Percentiles rank a stretch among this genome's conserved stretches.
phyloP scores from a whole-genome alignment of 1,140 invertebrate species.

The Ooceraea biroi region DNA sequence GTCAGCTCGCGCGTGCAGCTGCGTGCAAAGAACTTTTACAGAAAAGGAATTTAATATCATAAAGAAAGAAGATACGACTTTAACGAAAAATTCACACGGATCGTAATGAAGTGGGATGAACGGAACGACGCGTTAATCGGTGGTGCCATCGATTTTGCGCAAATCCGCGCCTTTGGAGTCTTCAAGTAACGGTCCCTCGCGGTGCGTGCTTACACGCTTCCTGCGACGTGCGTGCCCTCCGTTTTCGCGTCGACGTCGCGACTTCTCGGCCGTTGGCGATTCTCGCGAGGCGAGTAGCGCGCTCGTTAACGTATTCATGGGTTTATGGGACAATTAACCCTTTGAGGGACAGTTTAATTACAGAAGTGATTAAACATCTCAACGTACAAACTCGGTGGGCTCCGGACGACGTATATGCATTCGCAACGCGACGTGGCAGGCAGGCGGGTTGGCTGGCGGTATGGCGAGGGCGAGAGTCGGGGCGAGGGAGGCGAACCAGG shows the following conservation, averaged over 20 bases:
- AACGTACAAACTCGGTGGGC: slow-evolving; percentile 84
- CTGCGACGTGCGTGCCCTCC: not conserved
- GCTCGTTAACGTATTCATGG: slow-evolving; percentile 86
- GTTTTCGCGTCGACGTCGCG: slow-evolving; percentile 43
- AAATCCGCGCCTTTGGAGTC: not conserved
- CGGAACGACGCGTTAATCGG: too few relatives aligned
- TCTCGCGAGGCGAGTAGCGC: slow-evolving; percentile 77
- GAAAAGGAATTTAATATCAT: too few relatives aligned
- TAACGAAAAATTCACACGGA: too few relatives aligned
- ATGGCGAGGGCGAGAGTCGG: slow-evolving; percentile 20
- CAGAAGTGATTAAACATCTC: slow-evolving; percentile 87
- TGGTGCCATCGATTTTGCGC: too few relatives aligned
- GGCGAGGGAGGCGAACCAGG: slow-evolving; percentile 56
- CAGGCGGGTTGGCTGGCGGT: slow-evolving; percentile 57
- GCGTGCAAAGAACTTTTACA: too few relatives aligned
- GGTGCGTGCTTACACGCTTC: not conserved
- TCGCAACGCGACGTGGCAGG: slow-evolving; percentile 77
- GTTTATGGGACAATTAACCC: slow-evolving; percentile 86
- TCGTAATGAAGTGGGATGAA: too few relatives aligned
- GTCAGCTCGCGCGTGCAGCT: too few relatives aligned
- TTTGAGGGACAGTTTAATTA: slow-evolving; percentile 87
- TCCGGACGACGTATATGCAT: slow-evolving; percentile 68
- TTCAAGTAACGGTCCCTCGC: not conserved
- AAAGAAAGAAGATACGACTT: too few relatives aligned
- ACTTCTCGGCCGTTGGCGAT: slow-evolving; percentile 77